Evolutionary conservation across 92 coral and sea anemone species (phyloP).

Genomic region (Palythoa grandis): DNA sequence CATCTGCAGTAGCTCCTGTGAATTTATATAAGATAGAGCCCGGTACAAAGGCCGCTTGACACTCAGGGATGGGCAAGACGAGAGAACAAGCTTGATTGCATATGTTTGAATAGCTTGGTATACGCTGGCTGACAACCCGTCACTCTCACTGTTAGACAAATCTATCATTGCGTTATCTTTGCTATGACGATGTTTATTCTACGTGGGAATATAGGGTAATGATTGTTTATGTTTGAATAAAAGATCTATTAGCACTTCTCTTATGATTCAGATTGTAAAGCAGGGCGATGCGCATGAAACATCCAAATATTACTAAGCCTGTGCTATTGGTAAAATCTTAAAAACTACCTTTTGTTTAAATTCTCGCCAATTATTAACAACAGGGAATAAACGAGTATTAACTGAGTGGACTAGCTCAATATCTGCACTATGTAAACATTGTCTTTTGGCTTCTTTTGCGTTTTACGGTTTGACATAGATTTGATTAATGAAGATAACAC

Average conservation of each 20-base stretch:
- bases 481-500: constrained; percentile 58
- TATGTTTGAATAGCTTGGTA: constrained; percentile 38
- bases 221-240: constrained; percentile 75
- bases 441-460: constrained; percentile 8
- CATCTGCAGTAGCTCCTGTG: background rate
- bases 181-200: constrained; percentile 56
- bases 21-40: background rate
- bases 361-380: constrained; percentile 1
- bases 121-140: constrained; percentile 20
- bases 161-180: constrained; percentile 39
- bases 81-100: constrained; percentile 37
- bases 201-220: constrained; percentile 56
- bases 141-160: constrained; percentile 28
- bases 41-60: background rate
- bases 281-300: constrained; percentile 27
- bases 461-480: constrained; percentile 52
- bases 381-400: constrained; percentile 6
- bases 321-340: background rate
- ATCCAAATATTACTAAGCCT: constrained; percentile 31
- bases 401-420: background rate
- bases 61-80: constrained; percentile 8
- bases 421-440: constrained; percentile 20
- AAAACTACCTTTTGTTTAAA: constrained; percentile 29
- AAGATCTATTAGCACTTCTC: constrained; percentile 64
- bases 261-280: constrained; percentile 52